Evolutionary conservation across 1,140 invertebrate genomes (phyloP).

Genomic region (Drosophila mauritiana): DNA sequence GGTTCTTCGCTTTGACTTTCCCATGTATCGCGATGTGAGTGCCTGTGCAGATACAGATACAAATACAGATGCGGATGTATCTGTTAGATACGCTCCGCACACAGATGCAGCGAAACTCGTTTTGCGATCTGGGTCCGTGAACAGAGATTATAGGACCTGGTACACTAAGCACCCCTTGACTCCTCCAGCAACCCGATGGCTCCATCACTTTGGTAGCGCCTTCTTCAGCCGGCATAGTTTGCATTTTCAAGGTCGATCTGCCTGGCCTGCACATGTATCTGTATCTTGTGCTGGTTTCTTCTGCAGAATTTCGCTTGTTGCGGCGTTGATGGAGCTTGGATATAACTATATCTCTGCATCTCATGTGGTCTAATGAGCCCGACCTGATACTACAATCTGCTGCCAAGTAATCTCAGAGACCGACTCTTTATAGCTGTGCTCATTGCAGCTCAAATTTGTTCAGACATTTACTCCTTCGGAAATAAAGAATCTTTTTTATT

Average conservation of each 20-base stretch:
- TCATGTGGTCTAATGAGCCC: conserved; percentile 62
- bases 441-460: conserved; percentile 67
- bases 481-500: conserved; percentile 75
- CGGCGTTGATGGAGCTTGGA: neutral
- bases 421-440: conserved; percentile 18
- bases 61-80: conserved; percentile 44
- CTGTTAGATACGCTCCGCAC: conserved; percentile 61
- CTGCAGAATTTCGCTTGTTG: conserved; percentile 57
- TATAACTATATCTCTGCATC: conserved; percentile 36
- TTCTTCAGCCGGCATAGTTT: conserved; percentile 69
- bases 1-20: conserved; percentile 38
- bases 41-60: conserved; percentile 11
- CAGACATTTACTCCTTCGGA: conserved; percentile 55
- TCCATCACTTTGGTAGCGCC: conserved; percentile 56
- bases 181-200: too few species aligned
- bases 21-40: conserved; percentile 33
- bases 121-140: conserved; percentile 42
- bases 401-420: conserved; percentile 63
- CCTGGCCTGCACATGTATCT: neutral
- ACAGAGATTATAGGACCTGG: conserved; percentile 51
- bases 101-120: conserved; percentile 69
- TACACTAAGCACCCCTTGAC: conserved; percentile 15
- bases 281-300: conserved; percentile 19
- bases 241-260: conserved; percentile 71
- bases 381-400: conserved; percentile 60